Evolutionary conservation across 2,888 invertebrate species (phyloP), one percentile per base, ranked within the genome.

Genomic region (Campopleginae sp.): DNA sequence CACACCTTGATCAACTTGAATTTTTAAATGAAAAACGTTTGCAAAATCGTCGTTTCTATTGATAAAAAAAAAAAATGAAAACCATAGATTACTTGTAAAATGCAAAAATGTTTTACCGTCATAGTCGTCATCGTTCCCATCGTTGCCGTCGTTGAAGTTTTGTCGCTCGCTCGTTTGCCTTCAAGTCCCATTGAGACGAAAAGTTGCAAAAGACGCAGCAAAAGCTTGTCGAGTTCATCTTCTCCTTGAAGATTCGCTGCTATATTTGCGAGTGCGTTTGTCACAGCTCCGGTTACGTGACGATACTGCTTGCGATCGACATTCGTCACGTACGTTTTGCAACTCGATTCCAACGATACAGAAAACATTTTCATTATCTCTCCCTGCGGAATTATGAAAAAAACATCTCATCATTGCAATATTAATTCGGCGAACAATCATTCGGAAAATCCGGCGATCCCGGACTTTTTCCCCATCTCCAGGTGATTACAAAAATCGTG

Each of bases 351-450:
- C 14, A 99, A 97, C 0, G 98, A 98, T 90, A 99, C 98, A 93
- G 98, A 97, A 94, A 99, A 99, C 98, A 99, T 98, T 91, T 98
- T 96, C 99, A 99, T 98, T 86, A 99, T 98, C 93, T 98, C 98
- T 90, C 98, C 98, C 85, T 85, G 70, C 12, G 27, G 27, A 58
- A 42, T 3, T 17, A 72, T 48, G 3, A 70, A 70, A 68, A 68
- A 68, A 46, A 27, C 12, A 0, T 0, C 0, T 2, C 14, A 2
- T 58, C 14, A 27, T 58, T 58, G 3, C 0, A 27, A 27, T 23
- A 27, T 4, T n/a, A 48, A 48, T 48, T 48, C 10, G 27, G 23
- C 38, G 33, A 17, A 17, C n/a, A 66, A 42, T 38, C 38, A 12
- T 71, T 33, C 12, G 6, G 14, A 12, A 23, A 23, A 38, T 31